Base-by-base conservation (phyloP, 1,140 invertebrate genomes). In the Psix sp. region DNA sequence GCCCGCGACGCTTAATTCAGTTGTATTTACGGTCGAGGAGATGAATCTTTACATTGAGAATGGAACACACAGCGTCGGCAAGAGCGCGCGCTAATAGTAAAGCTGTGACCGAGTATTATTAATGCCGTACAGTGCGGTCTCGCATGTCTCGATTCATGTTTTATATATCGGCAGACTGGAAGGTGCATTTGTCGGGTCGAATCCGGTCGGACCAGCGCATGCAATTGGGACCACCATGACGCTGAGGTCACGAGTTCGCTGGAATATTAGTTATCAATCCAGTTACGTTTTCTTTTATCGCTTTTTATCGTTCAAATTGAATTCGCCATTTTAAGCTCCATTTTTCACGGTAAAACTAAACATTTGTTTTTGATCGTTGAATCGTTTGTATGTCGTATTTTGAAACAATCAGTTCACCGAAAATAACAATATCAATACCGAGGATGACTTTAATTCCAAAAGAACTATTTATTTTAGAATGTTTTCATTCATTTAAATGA, bases 61-160 rank as follows among this genome's bases (percentile, higher is more conserved):
- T 43, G 38, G n/a, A 63, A 51, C 26, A 16, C 26, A 13, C 24
- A 10, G 5, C 38, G 24, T 11, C 33, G 11, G 21, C 20, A 35
- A 48, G 35, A 39, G 17, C 24, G 33, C 21, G 49, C 15, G 21
- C 11, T 42, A 49, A 31, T 66, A 66, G 57, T 66, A 57, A 66
- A 66, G 62, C 51, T 49, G 51, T 66, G 51, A 56, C 24, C 51
- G 51, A 35, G 51, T 35, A 49, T 66, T 66, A 66, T 66, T 66
- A 43, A 66, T 66, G 62, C 26, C 42, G 29, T 15, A 49, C 14
- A 33, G 42, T 31, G 17, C 20, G 36, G 21, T 13, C 24, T 54
- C 15, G 49, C 33, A 54, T 39, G 35, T 45, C 43, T 56, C 49
- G 29, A 42, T 49, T 57, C 36, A 29, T 57, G 63, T 51, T 67